A percentile compares a stretch with the other conserved stretches of the same genome.
Conservation (phyloP, 2,113 vertebrate species). For the Lasiurus borealis region DNA sequence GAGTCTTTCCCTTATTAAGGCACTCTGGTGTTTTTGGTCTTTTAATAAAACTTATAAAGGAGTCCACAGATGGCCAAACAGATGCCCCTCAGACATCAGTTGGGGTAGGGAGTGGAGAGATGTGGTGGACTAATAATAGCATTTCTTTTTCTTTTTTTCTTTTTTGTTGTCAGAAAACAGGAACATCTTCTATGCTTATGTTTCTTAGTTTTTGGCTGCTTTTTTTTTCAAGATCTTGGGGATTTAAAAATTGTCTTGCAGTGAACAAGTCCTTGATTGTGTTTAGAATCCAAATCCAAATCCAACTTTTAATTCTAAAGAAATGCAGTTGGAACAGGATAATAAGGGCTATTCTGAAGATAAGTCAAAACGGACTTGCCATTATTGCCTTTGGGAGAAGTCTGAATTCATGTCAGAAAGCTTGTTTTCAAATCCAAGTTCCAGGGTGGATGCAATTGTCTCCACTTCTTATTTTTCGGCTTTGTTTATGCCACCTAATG, state of each 20-base stretch:
- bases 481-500: not conserved
- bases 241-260: constrained; percentile 8
- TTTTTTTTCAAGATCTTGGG: not conserved
- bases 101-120: not conserved
- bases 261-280: constrained; percentile 55
- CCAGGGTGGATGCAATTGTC: not conserved
- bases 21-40: not conserved
- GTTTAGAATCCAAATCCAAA: constrained; percentile 51
- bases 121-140: not conserved
- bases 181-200: not conserved
- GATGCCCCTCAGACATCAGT: not conserved
- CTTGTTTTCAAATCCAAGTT: not conserved
- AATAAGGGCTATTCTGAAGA: constrained; percentile 28
- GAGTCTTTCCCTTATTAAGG: not conserved
- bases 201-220: constrained; percentile 45
- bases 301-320: constrained; percentile 42
- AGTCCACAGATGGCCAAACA: not conserved
- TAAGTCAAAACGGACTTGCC: constrained; percentile 30
- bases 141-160: not conserved
- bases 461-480: not conserved
- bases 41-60: not conserved
- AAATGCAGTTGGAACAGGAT: constrained; percentile 57
- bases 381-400: constrained; percentile 30
- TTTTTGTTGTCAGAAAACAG: constrained; percentile 22
- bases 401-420: not conserved